Conservation (phyloP, 2,888 invertebrate genomes). For the Eupithecia centaureata region DNA sequence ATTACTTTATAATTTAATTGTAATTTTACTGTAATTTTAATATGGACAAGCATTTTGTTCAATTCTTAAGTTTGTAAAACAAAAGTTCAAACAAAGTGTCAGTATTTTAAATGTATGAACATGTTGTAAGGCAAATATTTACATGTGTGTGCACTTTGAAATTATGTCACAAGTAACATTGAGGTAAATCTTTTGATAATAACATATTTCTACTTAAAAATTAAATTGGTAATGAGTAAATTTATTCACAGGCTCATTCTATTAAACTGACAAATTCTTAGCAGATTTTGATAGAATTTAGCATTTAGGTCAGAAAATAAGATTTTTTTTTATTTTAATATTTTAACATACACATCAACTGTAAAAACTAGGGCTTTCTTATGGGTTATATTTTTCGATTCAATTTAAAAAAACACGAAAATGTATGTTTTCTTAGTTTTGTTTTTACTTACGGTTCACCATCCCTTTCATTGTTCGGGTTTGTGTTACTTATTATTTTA, state of each 20-base stretch:
- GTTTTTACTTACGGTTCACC: slow-evolving; percentile 27
- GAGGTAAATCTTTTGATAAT: not conserved
- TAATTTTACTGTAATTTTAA: not conserved
- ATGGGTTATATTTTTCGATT: too few species aligned
- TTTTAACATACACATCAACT: too few species aligned
- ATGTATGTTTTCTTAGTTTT: not conserved
- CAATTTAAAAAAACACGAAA: too few species aligned
- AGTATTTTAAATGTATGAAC: not conserved
- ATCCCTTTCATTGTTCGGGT: slow-evolving; percentile 9
- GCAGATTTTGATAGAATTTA: not conserved
- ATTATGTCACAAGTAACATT: not conserved
- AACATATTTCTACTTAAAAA: not conserved
- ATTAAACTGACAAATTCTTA: not conserved
- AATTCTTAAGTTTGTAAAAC: not conserved
- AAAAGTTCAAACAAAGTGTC: not conserved
- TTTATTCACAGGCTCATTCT: not conserved
- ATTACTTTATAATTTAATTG: not conserved
- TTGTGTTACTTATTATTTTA: slow-evolving; percentile 4
- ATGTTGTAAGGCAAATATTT: not conserved
- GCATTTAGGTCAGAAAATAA: not conserved
- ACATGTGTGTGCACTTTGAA: not conserved
- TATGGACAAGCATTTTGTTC: not conserved
- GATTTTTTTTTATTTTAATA: not conserved
- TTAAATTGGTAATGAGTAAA: not conserved
- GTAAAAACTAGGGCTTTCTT: too few species aligned